Percentiles rank a stretch among this genome's conserved stretches.
Evolutionary conservation across 2,113 vertebrate genomes (phyloP).

Genomic region (Diphyllodes magnificus): DNA sequence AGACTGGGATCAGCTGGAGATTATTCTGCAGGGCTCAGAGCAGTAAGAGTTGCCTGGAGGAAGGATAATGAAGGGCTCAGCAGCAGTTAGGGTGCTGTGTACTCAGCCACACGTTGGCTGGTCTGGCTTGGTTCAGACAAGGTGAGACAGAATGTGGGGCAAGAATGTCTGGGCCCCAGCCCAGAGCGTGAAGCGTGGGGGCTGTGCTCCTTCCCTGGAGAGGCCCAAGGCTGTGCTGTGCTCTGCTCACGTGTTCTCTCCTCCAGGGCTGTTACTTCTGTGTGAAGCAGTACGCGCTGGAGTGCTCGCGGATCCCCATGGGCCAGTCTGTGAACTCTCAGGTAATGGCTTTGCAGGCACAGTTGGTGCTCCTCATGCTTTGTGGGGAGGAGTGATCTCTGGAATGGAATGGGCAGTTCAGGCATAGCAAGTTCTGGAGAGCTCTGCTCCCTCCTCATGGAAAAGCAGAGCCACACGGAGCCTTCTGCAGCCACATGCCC

Average conservation of each 20-base stretch:
- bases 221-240: not conserved
- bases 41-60: not conserved
- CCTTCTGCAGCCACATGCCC: not conserved
- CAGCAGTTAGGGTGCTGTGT: not conserved
- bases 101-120: not conserved
- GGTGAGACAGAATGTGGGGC: not conserved
- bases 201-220: not conserved
- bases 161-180: not conserved
- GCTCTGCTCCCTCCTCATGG: not conserved
- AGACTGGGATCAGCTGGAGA: not conserved
- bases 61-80: not conserved
- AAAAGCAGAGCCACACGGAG: not conserved
- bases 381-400: not conserved
- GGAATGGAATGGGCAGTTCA: not conserved
- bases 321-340: slow-evolving; percentile 97
- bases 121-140: not conserved
- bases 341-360: slow-evolving; percentile 71
- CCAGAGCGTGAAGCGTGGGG: not conserved
- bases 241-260: not conserved
- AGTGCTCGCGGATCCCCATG: slow-evolving; percentile 97
- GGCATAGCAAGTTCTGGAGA: not conserved
- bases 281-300: slow-evolving; percentile 96
- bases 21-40: not conserved
- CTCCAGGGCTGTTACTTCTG: slow-evolving; percentile 94
- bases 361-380: not conserved